phyloP scores from a whole-genome alignment of 2,888 invertebrate species.

The Volucella zonaria region DNA sequence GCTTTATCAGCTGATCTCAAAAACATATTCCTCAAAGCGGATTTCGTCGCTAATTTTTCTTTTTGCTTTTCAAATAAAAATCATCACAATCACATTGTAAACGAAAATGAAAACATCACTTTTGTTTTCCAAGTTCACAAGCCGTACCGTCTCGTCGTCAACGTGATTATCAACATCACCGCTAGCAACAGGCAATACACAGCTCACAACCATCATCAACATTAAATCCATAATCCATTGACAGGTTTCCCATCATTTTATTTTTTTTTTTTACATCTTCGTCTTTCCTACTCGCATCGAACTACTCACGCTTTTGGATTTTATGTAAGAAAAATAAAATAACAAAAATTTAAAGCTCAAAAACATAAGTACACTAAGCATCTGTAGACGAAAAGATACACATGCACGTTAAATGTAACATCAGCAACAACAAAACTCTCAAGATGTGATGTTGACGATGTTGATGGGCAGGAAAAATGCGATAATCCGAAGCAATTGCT shows the following conservation, averaged over 20 bases:
- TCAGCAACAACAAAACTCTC: constrained; percentile 19
- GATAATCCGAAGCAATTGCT: constrained; percentile 69
- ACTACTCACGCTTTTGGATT: not conserved
- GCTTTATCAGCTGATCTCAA: constrained; percentile 59
- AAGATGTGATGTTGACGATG: constrained; percentile 20
- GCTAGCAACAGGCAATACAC: constrained; percentile 2
- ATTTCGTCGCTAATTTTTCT: constrained; percentile 9
- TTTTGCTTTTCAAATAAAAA: not conserved
- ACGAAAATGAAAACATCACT: constrained; percentile 65
- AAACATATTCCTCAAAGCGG: constrained; percentile 8
- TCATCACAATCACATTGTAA: not conserved
- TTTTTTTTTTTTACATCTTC: not conserved
- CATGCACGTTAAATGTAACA: too few species aligned
- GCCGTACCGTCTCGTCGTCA: constrained; percentile 12
- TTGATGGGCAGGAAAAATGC: constrained; percentile 51
- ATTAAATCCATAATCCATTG: constrained; percentile 41
- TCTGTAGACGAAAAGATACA: too few species aligned
- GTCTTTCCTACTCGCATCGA: constrained; percentile 13
- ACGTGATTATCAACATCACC: constrained; percentile 13
- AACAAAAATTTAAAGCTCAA: constrained; percentile 47
- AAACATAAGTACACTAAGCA: constrained; percentile 29
- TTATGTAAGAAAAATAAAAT: constrained; percentile 52
- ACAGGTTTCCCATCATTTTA: constrained; percentile 27
- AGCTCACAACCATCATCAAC: not conserved
- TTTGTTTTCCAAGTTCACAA: constrained; percentile 55